Evolutionary conservation across 2,888 invertebrate genomes (phyloP), one percentile per base, ranked within the genome.

Genomic region (Hedya salicella): DNA sequence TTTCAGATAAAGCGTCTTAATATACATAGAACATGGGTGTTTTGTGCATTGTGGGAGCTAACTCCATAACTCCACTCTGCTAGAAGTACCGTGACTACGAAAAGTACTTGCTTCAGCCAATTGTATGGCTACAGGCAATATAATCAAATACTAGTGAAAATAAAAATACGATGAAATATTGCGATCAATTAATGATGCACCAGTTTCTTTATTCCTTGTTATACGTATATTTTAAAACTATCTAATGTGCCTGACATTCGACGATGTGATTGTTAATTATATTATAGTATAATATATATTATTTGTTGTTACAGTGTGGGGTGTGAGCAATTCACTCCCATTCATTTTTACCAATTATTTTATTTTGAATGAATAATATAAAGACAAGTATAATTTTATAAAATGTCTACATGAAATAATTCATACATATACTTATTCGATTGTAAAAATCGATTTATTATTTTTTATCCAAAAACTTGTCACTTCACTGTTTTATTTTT

Each of bases 231-330:
- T 30, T 30, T 30, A 32, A 42, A 30, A 17, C 32, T 46, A 50
- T 56, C 46, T 60, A 40, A 25, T 42, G 56, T 57, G 56, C 46
- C 53, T 53, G 60, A 65, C 14, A 19, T 65, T 44, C 36, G 14
- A 60, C 14, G 30, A 53, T 53, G 60, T 65, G 52, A 60, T 65
- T 65, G 65, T 65, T 65, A 48, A 25, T 60, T 65, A 59, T 65
- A 52, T 46, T 65, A 53, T 65, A 60, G 48, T 60, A 65, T 59
- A 53, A 60, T 60, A 65, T 59, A 60, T 65, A 65, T 65, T 48
- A 46, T 60, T 60, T 65, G 65, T 60, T 65, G 59, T 53, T 65
- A 53, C 21, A 60, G 39, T 65, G 14, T 52, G 14, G 48, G 53
- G 25, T 30, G 54, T 40, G 57, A 57, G 19, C 1, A 14, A 46